Evolutionary conservation across 2,888 invertebrate species (phyloP).

Genomic region (Drosophila peninsularis): DNA sequence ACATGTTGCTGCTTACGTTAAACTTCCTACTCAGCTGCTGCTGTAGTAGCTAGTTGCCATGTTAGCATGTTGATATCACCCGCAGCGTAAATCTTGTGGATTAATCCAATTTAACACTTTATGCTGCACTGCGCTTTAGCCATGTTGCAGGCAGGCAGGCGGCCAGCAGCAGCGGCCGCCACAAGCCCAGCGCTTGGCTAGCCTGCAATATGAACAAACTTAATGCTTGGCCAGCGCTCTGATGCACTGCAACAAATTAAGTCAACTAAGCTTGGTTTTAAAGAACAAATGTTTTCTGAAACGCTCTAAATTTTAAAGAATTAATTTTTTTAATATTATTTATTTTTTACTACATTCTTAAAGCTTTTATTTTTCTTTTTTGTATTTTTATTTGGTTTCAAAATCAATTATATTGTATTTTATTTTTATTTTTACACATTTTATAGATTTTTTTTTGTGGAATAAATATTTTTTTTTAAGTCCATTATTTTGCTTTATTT

Average conservation of each 20-base stretch:
- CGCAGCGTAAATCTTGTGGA: conserved; percentile 84
- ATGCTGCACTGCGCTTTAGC: conserved; percentile 73
- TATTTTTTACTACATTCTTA: no score
- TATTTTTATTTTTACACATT: no score
- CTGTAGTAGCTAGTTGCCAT: conserved; percentile 48
- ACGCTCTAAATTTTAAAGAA: not conserved
- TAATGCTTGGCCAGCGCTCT: conserved; percentile 38
- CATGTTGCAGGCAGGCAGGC: conserved; percentile 53
- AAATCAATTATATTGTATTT: no score
- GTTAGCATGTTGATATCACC: conserved; percentile 81
- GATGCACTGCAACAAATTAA: conserved; percentile 38
- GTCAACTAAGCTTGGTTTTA: not conserved
- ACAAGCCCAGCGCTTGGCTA: conserved; percentile 15
- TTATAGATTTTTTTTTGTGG: no score
- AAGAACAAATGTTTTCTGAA: not conserved
- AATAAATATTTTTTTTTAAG: not conserved
- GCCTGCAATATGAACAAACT: conserved; percentile 42
- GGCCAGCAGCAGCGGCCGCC: conserved; percentile 4
- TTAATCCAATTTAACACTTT: conserved; percentile 84
- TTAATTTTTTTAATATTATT: no score
- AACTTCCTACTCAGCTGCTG: conserved; percentile 33
- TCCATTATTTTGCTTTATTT: no score
- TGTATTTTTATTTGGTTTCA: no score
- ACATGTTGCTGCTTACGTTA: conserved; percentile 62
- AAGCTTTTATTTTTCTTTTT: no score